A percentile compares a stretch with the other conserved stretches of the same genome.
Conservation (phyloP, 2,888 invertebrate species). For the Tachina grossa region DNA sequence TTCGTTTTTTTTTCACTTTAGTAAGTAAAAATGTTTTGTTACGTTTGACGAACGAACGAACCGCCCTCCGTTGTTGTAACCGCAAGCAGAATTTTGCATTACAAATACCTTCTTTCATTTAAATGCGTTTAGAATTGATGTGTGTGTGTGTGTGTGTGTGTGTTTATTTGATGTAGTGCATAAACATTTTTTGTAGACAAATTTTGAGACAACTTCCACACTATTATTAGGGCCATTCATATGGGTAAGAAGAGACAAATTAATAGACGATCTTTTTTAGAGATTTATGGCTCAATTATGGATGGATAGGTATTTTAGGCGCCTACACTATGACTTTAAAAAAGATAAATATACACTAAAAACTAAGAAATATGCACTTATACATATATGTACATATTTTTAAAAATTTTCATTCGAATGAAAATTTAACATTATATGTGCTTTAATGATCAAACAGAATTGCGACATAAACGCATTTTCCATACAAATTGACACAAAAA, state of each 20-base stretch:
- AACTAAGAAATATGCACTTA: no score
- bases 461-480: no score
- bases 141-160: constrained; percentile 15
- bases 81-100: constrained; percentile 39
- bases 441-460: no score
- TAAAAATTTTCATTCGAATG: no score
- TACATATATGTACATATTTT: no score
- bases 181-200: constrained; percentile 21
- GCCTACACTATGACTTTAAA: no score
- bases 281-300: no score
- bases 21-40: constrained; percentile 22
- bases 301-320: no score
- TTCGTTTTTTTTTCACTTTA: constrained; percentile 43
- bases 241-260: background rate
- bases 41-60: constrained; percentile 16
- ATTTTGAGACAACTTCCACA: constrained; percentile 29
- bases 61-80: constrained; percentile 26
- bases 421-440: no score
- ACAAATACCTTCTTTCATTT: constrained; percentile 21
- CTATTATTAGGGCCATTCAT: constrained; percentile 9
- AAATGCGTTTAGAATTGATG: constrained; percentile 31
- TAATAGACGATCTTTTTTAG: background rate
- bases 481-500: no score
- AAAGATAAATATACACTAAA: no score
- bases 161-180: background rate